Percentiles rank a stretch among this genome's conserved stretches.
Evolutionary conservation across 2,888 invertebrate genomes (phyloP).

Genomic region (Penaeus monodon): DNA sequence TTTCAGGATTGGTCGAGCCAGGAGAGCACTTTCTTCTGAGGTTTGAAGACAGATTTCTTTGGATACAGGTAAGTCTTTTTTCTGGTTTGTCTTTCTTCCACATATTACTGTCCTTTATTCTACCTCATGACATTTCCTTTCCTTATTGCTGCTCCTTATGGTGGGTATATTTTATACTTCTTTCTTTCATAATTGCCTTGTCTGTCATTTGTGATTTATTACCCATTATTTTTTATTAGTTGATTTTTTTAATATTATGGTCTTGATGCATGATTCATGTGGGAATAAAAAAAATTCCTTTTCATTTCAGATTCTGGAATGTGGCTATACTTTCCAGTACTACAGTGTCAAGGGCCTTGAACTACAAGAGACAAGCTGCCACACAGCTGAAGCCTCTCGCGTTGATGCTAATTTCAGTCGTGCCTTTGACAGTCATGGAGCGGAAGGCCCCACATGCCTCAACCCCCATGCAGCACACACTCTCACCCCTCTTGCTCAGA

Average conservation of each 20-base stretch:
- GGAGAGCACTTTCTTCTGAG: slow-evolving; percentile 71
- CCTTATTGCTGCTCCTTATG: too few species aligned
- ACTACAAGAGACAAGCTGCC: slow-evolving; percentile 72
- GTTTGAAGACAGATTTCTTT: slow-evolving; percentile 72
- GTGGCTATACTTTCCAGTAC: slow-evolving; percentile 70
- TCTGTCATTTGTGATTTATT: too few species aligned
- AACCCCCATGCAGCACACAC: slow-evolving; percentile 65
- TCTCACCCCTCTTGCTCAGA: slow-evolving; percentile 69
- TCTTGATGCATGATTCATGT: too few species aligned
- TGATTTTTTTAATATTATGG: neutral
- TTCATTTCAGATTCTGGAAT: slow-evolving; percentile 69
- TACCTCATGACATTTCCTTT: too few species aligned
- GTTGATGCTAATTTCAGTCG: slow-evolving; percentile 71
- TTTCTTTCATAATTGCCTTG: too few species aligned
- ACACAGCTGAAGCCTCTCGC: slow-evolving; percentile 71
- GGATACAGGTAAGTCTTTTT: slow-evolving; percentile 68
- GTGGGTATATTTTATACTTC: too few species aligned
- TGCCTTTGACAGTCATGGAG: slow-evolving; percentile 69
- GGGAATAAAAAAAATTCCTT: too few species aligned
- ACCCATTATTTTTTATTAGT: too few species aligned
- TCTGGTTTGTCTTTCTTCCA: too few species aligned
- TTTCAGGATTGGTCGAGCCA: slow-evolving; percentile 68
- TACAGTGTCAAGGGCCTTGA: slow-evolving; percentile 71
- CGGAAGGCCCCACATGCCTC: neutral
- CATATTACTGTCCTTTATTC: too few species aligned